Conservation (phyloP, 2,113 vertebrate species). For the Campylorhamphus procurvoides region DNA sequence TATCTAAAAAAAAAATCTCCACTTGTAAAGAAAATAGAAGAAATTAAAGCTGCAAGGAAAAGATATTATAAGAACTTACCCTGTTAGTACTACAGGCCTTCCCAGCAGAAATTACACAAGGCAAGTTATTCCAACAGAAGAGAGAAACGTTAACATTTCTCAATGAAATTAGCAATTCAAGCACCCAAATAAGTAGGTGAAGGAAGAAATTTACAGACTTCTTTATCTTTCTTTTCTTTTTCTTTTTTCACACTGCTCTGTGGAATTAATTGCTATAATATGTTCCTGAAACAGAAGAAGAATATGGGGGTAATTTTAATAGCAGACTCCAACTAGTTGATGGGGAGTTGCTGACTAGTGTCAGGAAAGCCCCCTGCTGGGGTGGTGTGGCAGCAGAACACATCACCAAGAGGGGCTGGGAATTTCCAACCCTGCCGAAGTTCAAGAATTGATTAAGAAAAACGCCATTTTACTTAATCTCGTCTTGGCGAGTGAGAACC, state of each 20-base stretch:
- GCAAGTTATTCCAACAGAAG: neutral
- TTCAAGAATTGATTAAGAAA: neutral
- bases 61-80: neutral
- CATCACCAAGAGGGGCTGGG: neutral
- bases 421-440: neutral
- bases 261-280: neutral
- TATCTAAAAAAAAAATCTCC: neutral
- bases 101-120: neutral
- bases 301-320: neutral
- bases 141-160: neutral
- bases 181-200: neutral
- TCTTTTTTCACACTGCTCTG: neutral
- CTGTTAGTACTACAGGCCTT: neutral
- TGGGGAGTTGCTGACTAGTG: neutral
- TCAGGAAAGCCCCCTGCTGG: neutral
- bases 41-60: neutral
- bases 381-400: rapidly evolving
- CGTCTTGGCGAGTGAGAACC: rapidly evolving
- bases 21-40: neutral
- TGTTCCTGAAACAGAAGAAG: neutral
- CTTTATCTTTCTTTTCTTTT: neutral
- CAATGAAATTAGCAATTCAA: neutral
- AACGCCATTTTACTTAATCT: neutral
- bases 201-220: neutral
- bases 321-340: neutral